phyloP scores from a whole-genome alignment of 2,113 vertebrate genomes.

The Chelonoidis abingdonii region DNA sequence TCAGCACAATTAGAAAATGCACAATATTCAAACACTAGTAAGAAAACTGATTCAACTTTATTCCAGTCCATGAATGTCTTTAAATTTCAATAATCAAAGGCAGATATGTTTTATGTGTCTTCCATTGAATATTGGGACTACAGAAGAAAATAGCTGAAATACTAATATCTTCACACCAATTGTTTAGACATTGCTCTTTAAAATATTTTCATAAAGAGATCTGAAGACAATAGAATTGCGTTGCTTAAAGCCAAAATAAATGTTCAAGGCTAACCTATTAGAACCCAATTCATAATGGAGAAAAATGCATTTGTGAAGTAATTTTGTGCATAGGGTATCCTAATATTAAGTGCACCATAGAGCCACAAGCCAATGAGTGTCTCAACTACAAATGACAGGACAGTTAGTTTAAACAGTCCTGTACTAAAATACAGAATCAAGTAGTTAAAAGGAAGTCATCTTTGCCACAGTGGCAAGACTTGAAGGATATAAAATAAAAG shows the following conservation, averaged over 20 bases:
- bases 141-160: too few relatives aligned
- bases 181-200: background rate
- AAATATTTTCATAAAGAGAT: too few relatives aligned
- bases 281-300: constrained; percentile 48
- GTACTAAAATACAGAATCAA: constrained; percentile 36
- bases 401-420: constrained; percentile 65
- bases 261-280: constrained; percentile 40
- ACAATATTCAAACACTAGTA: background rate
- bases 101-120: background rate
- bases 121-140: background rate
- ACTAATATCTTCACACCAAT: background rate
- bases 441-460: constrained; percentile 41
- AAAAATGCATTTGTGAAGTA: constrained; percentile 61
- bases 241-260: background rate
- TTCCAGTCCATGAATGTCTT: background rate
- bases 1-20: background rate
- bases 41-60: background rate
- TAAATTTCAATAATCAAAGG: background rate
- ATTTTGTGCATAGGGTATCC: constrained; percentile 29
- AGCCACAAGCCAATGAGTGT: constrained; percentile 50
- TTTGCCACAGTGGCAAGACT: constrained; percentile 35
- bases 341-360: constrained; percentile 34
- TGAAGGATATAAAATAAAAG: constrained; percentile 5
- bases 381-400: constrained; percentile 47
- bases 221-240: background rate